Evolutionary conservation across 2,888 invertebrate species (phyloP), one percentile per base, ranked within the genome.

Genomic region (Acrobeloides nanus): DNA sequence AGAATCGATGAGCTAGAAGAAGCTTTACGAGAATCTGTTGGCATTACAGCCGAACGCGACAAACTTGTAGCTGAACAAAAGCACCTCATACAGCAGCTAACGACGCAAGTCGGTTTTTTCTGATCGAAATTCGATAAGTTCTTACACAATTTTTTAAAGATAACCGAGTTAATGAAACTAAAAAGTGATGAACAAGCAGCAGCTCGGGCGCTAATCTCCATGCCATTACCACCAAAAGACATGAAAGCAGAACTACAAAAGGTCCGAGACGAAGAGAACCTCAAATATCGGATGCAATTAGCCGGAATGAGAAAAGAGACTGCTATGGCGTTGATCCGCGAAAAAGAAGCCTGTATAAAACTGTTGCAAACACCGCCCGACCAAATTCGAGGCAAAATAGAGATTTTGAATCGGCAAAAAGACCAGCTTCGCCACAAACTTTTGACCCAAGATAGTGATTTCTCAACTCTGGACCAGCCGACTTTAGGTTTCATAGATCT

Each of bases 281-380:
- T n/a, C n/a, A n/a, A n/a, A n/a, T n/a, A n/a, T n/a, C n/a, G n/a
- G n/a, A n/a, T n/a, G n/a, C n/a, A n/a, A n/a, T n/a, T n/a, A n/a
- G n/a, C n/a, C n/a, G n/a, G n/a, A n/a, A n/a, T 18, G 74, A 88
- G 88, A 74, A 84, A 86, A 76, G 87, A 89, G 76, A 83, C 87
- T 42, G 76, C 89, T 54, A 84, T 86, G 76, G 82, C 84, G 50
- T 83, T 84, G 3, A 83, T 89, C 52, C 85, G 85, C 67, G 88
- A 88, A 71, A 88, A 87, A 74, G 89, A 89, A 75, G 84, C 87
- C 10, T 84, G 86, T 75, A 81, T 89, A 64, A 87, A 86, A 1
- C 80, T 87, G 54, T 75, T 88, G 48, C 87, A 89, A 75, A 81
- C 84, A 69, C 82, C 82, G 47, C 84, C 84, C 8, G 81, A 83